These are phyloP conservation scores for Epicauta chinensis DNA, from an alignment of 1,140 invertebrate genomes.

Conservation along the genomic window DNA sequence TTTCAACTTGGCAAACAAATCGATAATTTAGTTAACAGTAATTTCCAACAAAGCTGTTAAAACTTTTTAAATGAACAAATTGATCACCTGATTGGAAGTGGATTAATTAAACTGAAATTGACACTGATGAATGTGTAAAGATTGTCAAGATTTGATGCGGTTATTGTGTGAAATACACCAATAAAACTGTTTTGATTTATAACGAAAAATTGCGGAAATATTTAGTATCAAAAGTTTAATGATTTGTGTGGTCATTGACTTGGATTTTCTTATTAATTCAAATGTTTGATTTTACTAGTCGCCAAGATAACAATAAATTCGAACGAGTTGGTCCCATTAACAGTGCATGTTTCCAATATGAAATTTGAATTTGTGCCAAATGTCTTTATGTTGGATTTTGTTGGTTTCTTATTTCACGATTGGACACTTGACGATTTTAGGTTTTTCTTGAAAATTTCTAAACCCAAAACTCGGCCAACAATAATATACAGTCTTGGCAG, in stretches of 20 bases:
- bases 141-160: slow-evolving; percentile 4
- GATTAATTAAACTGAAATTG: slow-evolving; percentile 9
- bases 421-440: too few species aligned
- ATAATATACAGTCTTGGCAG: too few species aligned
- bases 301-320: slow-evolving; percentile 17
- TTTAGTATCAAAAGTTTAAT: neutral
- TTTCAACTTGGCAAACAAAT: too few species aligned
- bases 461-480: too few species aligned
- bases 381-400: too few species aligned
- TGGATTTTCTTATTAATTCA: slow-evolving; percentile 1
- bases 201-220: neutral
- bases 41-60: too few species aligned
- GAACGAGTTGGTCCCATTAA: slow-evolving; percentile 10
- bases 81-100: slow-evolving; percentile 11
- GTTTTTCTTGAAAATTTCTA: too few species aligned
- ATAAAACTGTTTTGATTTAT: slow-evolving; percentile 12
- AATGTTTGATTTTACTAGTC: slow-evolving; percentile 14
- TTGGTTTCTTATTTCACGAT: too few species aligned
- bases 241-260: slow-evolving; percentile 4
- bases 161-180: slow-evolving; percentile 1
- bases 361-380: too few species aligned
- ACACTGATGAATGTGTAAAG: slow-evolving; percentile 9
- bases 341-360: slow-evolving; percentile 18
- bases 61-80: neutral
- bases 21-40: too few species aligned